Base-by-base conservation (phyloP, 1,140 invertebrate species). In the Drosophila pseudoobscura region DNA sequence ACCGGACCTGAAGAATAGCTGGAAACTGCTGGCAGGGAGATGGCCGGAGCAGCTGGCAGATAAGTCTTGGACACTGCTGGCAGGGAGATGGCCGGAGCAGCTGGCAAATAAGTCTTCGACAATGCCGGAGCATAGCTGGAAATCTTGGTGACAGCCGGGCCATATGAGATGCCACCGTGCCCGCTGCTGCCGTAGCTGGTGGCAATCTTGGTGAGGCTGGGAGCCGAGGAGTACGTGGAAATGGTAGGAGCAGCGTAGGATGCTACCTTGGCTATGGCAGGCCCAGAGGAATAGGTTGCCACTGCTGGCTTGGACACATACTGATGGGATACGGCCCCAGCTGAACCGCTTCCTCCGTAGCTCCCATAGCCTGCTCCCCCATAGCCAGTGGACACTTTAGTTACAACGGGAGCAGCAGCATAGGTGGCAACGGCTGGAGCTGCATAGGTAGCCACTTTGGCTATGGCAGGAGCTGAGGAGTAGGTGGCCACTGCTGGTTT, bases 401-500 rank as follows among this genome's bases (percentile, higher is more conserved):
- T 41, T 1, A 77, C 1, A 7, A 58, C 46, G 20, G 41, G 78
- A 3, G 29, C 53, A 4, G 83, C 43, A 1, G 69, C 39, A 9
- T 69, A 69, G 8, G 44, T 56, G 56, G 55, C 17, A 11, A 73
- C 44, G 1, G 66, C 29, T 2, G 69, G 73, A 24, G 50, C 64
- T 22, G 79, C 59, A 22, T 75, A 72, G n/a, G 43, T 54, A 3
- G 64, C 65, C 2, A 75, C 53, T 43, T 78, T 82, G 11, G 62
- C 57, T 0, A 74, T 41, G 4, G 50, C 55, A 17, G 84, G 84
- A 43, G 62, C 64, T 17, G 51, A 45, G 1, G 56, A 51, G 6
- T 64, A 54, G 2, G 57, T 68, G 1, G 55, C 60, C 3, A 88
- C 44, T 5, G 82, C 72, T 0, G 87, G 87, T 45, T 88, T 84